Evolutionary conservation across 2,113 vertebrate species (phyloP), one percentile per base, ranked within the genome.

Genomic region (Carollia perspicillata): DNA sequence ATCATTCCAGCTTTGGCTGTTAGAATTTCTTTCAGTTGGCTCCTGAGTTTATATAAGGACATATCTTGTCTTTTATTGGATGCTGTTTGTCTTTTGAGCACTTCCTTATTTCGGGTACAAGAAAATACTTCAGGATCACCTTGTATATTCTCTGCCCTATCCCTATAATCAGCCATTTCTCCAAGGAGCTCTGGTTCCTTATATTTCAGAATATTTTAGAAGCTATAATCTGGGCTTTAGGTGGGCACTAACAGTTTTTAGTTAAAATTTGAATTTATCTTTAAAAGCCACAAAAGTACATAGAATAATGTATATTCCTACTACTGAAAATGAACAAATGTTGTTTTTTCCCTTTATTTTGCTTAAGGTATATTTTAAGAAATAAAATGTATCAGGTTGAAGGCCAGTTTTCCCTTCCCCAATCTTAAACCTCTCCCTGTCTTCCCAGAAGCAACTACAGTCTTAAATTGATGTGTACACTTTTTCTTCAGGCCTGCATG

Each of bases 241-340:
- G 22, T 47, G 12, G 11, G n/a, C 26, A 88, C 42, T 63, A 87
- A 55, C 33, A 42, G n/a, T 78, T 84, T 68, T 69, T 49, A 68
- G 35, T 89, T 74, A 74, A 96, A 95, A 68, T 30, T 17, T n/a
- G 14, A n/a, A 81, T 92, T 86, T 26, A 23, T 77, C 90, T 95
- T 35, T 75, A 65, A 78, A 95, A 93, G 8, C 33, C 78, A 58
- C 51, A 53, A 14, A 94, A 80, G 8, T 18, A 33, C 30, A 75
- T 84, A 93, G 37, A 84, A 44, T 51, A 49, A 72, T 83, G 13
- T 55, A 79, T 63, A 20, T 47, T 75, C 16, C 75, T 1, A 69
- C 22, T 11, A 55, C 8, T 28, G 14, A 44, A 84, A 94, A 83
- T 53, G 13, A 84, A 35, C 30, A 83, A 28, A 35, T 4, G 0